Base-by-base conservation (phyloP, 2,113 vertebrate genomes). In the Typhlomys cinereus region DNA sequence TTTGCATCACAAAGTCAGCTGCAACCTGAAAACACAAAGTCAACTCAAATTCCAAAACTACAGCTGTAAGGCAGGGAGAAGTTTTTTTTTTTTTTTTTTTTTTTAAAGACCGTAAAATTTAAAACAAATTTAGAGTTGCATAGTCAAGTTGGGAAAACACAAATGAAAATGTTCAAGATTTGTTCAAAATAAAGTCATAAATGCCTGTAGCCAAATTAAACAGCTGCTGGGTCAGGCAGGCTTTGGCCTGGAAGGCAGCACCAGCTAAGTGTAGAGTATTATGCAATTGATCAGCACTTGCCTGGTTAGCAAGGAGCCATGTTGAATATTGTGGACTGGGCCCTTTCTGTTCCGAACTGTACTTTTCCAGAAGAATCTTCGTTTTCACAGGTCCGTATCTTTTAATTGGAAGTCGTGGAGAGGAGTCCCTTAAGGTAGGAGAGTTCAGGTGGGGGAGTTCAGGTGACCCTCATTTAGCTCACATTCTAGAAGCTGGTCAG, bases 161-260 rank as follows among this genome's bases (percentile, higher is more conserved):
- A 98, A 98, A 97, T 96, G 97, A 98, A 98, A 98, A 97, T 95
- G 97, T 98, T 97, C 90, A 96, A 98, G 97, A 97, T 98, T 98
- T 97, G 97, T 98, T 97, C 96, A 97, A 98, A 98, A 98, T 98
- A 98, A 98, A 98, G 98, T 98, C 97, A 98, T 97, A 98, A 98
- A 97, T 96, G 89, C 89, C 81, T 89, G 0, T 76, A 97, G 97
- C 98, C 98, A 98, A 98, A 94, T 93, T 95, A 97, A 98, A 97
- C 98, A 98, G 98, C 98, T 98, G 98, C 91, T 97, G 95, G 97
- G 97, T 98, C 97, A 97, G 34, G 85, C 95, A 95, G 95, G 64
- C 97, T 95, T 97, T 97, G 94, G 96, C 93, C 92, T 91, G 95
- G 97, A 97, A 97, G 64, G 89, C 96, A 98, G 94, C 91, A 95